Conservation (phyloP, 2,888 invertebrate genomes). For the Drosophila maculinotata region DNA sequence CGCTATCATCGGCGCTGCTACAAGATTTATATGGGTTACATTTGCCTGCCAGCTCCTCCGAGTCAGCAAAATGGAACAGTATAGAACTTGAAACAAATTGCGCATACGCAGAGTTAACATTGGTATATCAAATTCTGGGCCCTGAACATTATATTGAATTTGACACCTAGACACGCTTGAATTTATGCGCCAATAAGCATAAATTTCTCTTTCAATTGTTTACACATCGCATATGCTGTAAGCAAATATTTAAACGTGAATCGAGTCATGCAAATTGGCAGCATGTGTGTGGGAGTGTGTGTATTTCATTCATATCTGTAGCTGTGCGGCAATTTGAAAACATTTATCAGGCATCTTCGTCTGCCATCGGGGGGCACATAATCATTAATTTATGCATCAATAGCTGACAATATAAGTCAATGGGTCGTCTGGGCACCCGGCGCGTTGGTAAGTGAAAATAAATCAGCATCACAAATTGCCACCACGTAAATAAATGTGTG, state of each 20-base stretch:
- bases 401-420: slow-evolving; percentile 78
- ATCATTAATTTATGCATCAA: slow-evolving; percentile 79
- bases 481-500: slow-evolving; percentile 67
- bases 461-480: slow-evolving; percentile 70
- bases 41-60: slow-evolving; percentile 26
- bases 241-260: slow-evolving; percentile 49
- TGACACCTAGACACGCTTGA: slow-evolving; percentile 64
- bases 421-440: slow-evolving; percentile 71
- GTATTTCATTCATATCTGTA: slow-evolving; percentile 20
- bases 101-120: slow-evolving; percentile 46
- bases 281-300: slow-evolving; percentile 6
- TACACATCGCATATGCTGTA: slow-evolving; percentile 59
- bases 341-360: slow-evolving; percentile 64
- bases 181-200: slow-evolving; percentile 71
- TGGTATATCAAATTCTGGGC: not conserved
- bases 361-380: slow-evolving; percentile 46
- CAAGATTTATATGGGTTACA: slow-evolving; percentile 70
- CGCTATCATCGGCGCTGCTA: slow-evolving; percentile 48
- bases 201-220: slow-evolving; percentile 68
- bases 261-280: slow-evolving; percentile 34
- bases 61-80: slow-evolving; percentile 38
- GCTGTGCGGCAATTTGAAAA: slow-evolving; percentile 54
- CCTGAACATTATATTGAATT: slow-evolving; percentile 29
- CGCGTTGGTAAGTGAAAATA: slow-evolving; percentile 71
- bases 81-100: slow-evolving; percentile 44